Evolutionary conservation across 2,113 vertebrate genomes (phyloP).

Genomic region (Neodon shergylaensis): DNA sequence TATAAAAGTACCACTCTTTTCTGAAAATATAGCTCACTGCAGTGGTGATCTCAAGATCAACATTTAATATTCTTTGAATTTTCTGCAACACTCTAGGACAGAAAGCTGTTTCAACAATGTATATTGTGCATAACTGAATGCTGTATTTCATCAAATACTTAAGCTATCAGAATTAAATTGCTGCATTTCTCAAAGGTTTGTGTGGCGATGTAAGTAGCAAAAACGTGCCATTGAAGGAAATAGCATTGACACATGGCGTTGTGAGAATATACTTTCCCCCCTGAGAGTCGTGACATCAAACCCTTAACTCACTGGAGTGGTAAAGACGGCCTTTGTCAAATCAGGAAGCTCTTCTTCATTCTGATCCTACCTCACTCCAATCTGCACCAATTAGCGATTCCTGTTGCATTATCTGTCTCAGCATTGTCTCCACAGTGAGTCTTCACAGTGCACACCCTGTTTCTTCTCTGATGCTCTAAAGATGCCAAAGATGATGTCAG

Average conservation of each 20-base stretch:
- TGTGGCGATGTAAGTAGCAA: background rate
- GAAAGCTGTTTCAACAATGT: background rate
- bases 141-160: slow-evolving; percentile 6
- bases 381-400: background rate
- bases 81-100: background rate
- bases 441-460: background rate
- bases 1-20: background rate
- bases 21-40: background rate
- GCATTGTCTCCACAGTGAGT: background rate
- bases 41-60: slow-evolving; percentile 50
- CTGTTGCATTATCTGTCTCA: background rate
- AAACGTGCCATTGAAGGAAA: slow-evolving; percentile 1
- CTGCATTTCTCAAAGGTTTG: slow-evolving; percentile 25
- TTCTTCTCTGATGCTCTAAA: background rate
- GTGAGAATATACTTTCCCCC: background rate
- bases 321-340: background rate
- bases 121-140: background rate
- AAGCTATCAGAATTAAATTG: background rate
- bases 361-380: background rate
- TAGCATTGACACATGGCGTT: background rate
- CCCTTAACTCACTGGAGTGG: background rate
- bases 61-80: slow-evolving; percentile 6
- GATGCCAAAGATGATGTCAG: background rate
- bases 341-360: background rate
- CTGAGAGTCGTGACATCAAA: background rate